Base-by-base conservation (phyloP, 2,888 invertebrate genomes). In the Desoria tigrina region DNA sequence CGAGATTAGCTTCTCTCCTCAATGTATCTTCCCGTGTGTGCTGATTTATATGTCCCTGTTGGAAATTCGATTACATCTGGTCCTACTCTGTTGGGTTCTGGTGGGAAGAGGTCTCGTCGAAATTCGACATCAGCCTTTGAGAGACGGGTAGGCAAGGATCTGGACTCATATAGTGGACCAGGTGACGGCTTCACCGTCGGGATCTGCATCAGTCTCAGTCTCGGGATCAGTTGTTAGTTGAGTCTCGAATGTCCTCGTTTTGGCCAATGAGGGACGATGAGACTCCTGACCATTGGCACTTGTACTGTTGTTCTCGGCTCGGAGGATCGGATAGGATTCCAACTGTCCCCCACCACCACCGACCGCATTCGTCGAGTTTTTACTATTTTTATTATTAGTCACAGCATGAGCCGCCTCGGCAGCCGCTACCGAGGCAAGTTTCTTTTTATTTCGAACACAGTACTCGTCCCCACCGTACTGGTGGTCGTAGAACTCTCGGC, bases 401-500 rank as follows among this genome's bases (percentile, higher is more conserved):
- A 65, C 68, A 2, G 51, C 28, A 32, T 51, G 58, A 42, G 53
- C 53, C 23, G 14, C 39, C 14, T 26, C 14, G 27, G 42, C 54
- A 4, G 56, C 27, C 6, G 42, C 42, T 21, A 53, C 42, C 1
- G 49, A 21, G 28, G 45, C 50, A 27, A 61, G 63, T 37, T 72
- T 72, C 68, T 72, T 72, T 53, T 68, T 69, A 57, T 72, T 72
- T 16, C 68, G 61, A 42, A 66, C 66, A 61, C 67, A 72, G 53
- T 69, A 66, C 61, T 72, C 69, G 59, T 90, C 92, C 4, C 93
- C 93, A 78, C 92, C 93, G 80, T 92, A 93, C 79, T 89, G 92
- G 79, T 92, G 92, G 79, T 93, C 92, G 79, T 93, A 93, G 81
- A 92, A 92, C 79, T 93, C 93, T 78, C 92, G 92, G 23, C 93